Percentiles rank a stretch among this genome's conserved stretches.
These are phyloP conservation scores for Thymelicus lineola DNA, from an alignment of 2,888 invertebrate genomes.

Conservation along the genomic window DNA sequence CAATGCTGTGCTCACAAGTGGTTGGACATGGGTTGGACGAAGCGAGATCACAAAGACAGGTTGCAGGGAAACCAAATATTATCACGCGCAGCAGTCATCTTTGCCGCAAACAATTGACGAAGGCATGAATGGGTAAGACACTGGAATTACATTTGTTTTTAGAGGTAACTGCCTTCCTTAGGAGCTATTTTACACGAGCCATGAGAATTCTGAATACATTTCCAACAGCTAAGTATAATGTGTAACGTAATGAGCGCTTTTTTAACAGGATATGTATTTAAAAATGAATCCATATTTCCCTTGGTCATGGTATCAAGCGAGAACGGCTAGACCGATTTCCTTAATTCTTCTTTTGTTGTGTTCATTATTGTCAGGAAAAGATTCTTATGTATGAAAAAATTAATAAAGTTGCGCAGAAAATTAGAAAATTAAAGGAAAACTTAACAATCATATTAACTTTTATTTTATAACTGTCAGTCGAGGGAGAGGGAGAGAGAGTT, in stretches of 20 bases:
- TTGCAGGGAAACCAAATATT: slow-evolving; percentile 77
- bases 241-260: background rate
- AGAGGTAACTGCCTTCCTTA: slow-evolving; percentile 2
- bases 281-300: too few species aligned
- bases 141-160: slow-evolving; percentile 25
- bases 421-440: too few species aligned
- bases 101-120: slow-evolving; percentile 58
- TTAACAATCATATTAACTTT: too few species aligned
- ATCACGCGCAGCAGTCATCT: slow-evolving; percentile 74
- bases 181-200: background rate
- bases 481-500: too few species aligned
- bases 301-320: too few species aligned
- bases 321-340: too few species aligned
- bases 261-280: too few species aligned
- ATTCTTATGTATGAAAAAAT: too few species aligned
- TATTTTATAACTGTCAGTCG: too few species aligned
- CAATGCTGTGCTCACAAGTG: slow-evolving; percentile 69
- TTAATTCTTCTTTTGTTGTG: too few species aligned
- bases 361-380: too few species aligned
- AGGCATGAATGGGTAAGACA: slow-evolving; percentile 48
- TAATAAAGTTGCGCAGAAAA: too few species aligned
- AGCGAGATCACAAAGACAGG: slow-evolving; percentile 67
- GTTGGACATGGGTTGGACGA: slow-evolving; percentile 71
- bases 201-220: background rate
- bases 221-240: background rate